Percentiles rank a stretch among this genome's conserved stretches.
Conservation (phyloP, 2,888 invertebrate genomes). For the Alcis repandata region DNA sequence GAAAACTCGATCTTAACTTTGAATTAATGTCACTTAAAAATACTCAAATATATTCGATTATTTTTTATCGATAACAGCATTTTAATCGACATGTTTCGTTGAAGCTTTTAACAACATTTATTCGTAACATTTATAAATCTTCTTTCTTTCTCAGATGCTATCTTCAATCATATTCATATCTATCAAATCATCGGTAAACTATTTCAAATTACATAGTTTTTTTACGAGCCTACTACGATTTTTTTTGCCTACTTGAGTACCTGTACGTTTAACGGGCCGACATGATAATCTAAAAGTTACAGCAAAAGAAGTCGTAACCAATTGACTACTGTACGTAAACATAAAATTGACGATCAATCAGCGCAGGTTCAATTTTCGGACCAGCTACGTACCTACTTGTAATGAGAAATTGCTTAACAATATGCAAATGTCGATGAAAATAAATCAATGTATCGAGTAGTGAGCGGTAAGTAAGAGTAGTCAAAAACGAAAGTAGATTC, state of each 20-base stretch:
- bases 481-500: constrained; percentile 86
- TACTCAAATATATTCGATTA: too few species aligned
- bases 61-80: too few species aligned
- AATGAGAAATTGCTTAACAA: constrained; percentile 33
- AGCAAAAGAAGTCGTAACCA: neutral
- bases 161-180: constrained; percentile 26
- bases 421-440: constrained; percentile 46
- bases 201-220: constrained; percentile 30
- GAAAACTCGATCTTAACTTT: too few species aligned
- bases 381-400: constrained; percentile 14
- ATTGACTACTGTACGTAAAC: constrained; percentile 2
- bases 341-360: neutral
- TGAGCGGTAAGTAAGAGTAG: constrained; percentile 81
- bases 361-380: constrained; percentile 11
- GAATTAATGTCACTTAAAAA: too few species aligned
- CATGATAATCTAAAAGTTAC: neutral
- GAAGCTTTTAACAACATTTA: constrained; percentile 7
- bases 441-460: constrained; percentile 74
- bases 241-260: neutral
- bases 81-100: neutral
- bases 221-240: constrained; percentile 16
- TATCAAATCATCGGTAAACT: constrained; percentile 24
- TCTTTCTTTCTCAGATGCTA: constrained; percentile 9
- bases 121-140: constrained; percentile 3
- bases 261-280: constrained; percentile 3